phyloP scores from a whole-genome alignment of 2,113 vertebrate species.

The Phycodurus eques region DNA sequence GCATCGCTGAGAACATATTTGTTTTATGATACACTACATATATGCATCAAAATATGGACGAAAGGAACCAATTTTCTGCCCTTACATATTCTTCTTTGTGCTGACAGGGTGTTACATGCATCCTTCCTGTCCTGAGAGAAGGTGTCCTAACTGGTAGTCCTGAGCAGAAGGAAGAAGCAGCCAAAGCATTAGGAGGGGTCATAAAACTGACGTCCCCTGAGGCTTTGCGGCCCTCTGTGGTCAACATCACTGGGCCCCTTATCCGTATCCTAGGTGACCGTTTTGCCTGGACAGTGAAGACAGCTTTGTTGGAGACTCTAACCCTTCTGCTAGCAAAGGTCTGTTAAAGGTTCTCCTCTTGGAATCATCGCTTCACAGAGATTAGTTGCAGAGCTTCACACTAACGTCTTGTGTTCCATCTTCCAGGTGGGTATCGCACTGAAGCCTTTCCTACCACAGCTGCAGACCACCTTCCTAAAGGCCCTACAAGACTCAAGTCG shows the following conservation, averaged over 20 bases:
- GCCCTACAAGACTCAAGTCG: slow-evolving; percentile 93
- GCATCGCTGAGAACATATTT: not conserved
- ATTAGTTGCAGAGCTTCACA: not conserved
- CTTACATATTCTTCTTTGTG: not conserved
- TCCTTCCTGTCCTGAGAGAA: slow-evolving; percentile 92
- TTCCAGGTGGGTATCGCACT: slow-evolving; percentile 90
- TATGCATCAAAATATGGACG: not conserved
- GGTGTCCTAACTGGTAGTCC: slow-evolving; percentile 93
- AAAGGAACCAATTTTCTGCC: not conserved
- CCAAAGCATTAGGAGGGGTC: slow-evolving; percentile 89
- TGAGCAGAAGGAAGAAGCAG: slow-evolving; percentile 96
- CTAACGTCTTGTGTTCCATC: not conserved
- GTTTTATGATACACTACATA: not conserved
- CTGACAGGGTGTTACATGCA: slow-evolving; percentile 90
- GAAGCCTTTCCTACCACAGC: slow-evolving; percentile 96
- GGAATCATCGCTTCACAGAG: not conserved
- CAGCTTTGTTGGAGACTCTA: slow-evolving; percentile 91
- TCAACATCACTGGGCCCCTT: slow-evolving; percentile 95
- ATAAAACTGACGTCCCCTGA: slow-evolving; percentile 93
- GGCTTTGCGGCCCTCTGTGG: slow-evolving; percentile 90
- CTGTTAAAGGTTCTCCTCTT: slow-evolving; percentile 20
- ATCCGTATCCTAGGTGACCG: slow-evolving; percentile 96
- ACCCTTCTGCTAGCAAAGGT: slow-evolving; percentile 93
- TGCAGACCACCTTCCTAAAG: slow-evolving; percentile 98
- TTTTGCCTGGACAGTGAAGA: slow-evolving; percentile 93